Base-by-base conservation (phyloP, 2,888 invertebrate species). In the Drosophila ezoana region DNA sequence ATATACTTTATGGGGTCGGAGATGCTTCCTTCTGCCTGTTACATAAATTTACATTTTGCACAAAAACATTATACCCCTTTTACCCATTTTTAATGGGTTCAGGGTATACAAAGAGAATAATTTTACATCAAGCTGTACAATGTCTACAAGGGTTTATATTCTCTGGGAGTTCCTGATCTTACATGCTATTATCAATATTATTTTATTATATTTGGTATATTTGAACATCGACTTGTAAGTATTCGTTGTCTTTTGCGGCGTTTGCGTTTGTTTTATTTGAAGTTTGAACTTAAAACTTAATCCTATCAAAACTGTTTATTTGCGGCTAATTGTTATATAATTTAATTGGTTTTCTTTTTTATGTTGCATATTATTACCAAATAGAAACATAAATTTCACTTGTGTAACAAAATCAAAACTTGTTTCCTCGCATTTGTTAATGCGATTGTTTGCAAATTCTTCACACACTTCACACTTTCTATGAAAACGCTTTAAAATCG, bases 391-490 rank as follows among this genome's bases (percentile, higher is more conserved):
- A 52, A 84, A 68, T 76, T 60, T 79, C 67, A 76, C 80, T 76
- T 79, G 70, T 75, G 61, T 79, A 79, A 79, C 69, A 64, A 66
- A 64, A 66, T 57, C 52, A 66, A 28, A 79, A 74, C 75, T 63
- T 41, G 82, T 65, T 72, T 71, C 53, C 41, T 16, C 49, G 44
- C 44, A 47, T 58, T 56, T 59, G 53, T 44, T 53, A 48, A 40
- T 53, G 59, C 53, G 70, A 61, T 61, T 70, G 58, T 70, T 77
- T 68, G 86, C 71, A 38, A 81, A 87, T 81, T 81, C 71, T 88
- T 69, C 84, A 70, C 87, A 88, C 88, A 81, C 60, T 76, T 64
- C 49, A 78, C 75, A 73, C 79, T 85, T 78, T 85, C 63, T 66
- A 59, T 56, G 48, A 43, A 51, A 82, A 33, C 47, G 64, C 49